A percentile compares a stretch with the other conserved stretches of the same genome.
phyloP scores from a whole-genome alignment of 92 coral and sea anemone genomes.

The Montipora capitata region DNA sequence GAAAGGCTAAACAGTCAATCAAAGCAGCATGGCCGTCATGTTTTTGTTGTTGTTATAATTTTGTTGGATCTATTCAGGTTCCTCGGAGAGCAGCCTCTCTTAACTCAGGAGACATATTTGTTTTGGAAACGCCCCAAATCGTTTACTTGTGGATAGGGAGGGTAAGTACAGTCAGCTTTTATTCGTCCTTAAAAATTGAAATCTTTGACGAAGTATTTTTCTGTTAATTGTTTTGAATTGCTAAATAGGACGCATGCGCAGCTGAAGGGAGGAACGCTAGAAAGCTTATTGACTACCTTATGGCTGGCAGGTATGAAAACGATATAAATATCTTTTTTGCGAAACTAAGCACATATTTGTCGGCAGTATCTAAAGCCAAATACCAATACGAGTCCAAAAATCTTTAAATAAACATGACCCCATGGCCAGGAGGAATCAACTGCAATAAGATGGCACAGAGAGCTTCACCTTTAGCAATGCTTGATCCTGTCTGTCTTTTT shows the following conservation, averaged over 20 bases:
- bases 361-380: too few relatives aligned
- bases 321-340: too few relatives aligned
- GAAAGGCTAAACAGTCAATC: too few relatives aligned
- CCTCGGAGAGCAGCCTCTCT: slow-evolving; percentile 89
- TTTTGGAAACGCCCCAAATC: slow-evolving; percentile 77
- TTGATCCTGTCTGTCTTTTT: too few relatives aligned
- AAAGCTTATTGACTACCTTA: slow-evolving; percentile 77
- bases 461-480: too few relatives aligned
- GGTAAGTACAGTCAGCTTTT: slow-evolving; percentile 34
- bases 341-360: background rate
- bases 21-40: background rate
- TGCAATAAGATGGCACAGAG: too few relatives aligned
- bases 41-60: background rate
- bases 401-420: too few relatives aligned
- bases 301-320: slow-evolving; percentile 82
- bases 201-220: too few relatives aligned
- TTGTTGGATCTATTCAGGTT: slow-evolving; percentile 50
- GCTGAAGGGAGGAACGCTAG: slow-evolving; percentile 92
- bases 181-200: background rate
- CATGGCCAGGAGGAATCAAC: too few relatives aligned
- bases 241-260: slow-evolving; percentile 84
- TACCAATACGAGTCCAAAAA: too few relatives aligned
- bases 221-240: background rate
- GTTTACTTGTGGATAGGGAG: slow-evolving; percentile 88
- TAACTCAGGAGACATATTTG: slow-evolving; percentile 93